phyloP scores from a whole-genome alignment of 2,113 vertebrate species.

The Capreolus pygargus region DNA sequence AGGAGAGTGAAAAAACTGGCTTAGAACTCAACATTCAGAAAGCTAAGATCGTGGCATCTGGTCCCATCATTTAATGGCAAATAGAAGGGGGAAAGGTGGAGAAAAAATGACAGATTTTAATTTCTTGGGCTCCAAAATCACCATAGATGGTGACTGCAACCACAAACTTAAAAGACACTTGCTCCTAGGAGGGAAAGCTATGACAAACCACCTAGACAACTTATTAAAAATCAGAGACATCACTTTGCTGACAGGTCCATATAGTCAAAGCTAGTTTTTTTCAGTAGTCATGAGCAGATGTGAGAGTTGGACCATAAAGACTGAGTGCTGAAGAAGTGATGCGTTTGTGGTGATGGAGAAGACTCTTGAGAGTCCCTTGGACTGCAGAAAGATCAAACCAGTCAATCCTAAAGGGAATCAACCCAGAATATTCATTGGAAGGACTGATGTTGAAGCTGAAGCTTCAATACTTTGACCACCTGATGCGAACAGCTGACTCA shows the following conservation, averaged over 20 bases:
- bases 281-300: background rate
- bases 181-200: background rate
- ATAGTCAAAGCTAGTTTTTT: background rate
- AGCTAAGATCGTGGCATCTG: background rate
- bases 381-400: background rate
- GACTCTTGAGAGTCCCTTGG: background rate
- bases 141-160: background rate
- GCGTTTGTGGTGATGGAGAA: background rate
- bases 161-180: background rate
- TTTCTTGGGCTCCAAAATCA: background rate
- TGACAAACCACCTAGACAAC: background rate
- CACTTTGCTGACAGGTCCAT: background rate
- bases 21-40: background rate
- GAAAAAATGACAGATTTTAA: background rate
- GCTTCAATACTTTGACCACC: background rate
- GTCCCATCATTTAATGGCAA: background rate
- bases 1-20: background rate
- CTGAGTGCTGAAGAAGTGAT: background rate
- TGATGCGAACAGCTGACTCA: background rate
- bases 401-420: background rate
- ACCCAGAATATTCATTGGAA: background rate
- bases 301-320: background rate
- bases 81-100: background rate
- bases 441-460: background rate
- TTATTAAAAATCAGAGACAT: background rate